Evolutionary conservation across 2,113 vertebrate genomes (phyloP).

Genomic region (Donacobius atricapilla): DNA sequence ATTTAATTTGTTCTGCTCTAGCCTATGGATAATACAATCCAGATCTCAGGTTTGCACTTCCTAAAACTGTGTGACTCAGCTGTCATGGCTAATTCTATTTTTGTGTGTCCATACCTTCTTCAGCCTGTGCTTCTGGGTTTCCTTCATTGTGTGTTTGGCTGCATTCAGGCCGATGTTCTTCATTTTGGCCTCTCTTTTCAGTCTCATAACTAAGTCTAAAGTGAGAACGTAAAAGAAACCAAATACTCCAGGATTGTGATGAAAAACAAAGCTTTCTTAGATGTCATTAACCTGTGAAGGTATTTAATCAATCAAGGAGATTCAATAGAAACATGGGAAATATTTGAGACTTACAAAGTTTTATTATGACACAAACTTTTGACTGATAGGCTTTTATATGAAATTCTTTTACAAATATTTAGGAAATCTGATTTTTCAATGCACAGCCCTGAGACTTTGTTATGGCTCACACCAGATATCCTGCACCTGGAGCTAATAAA

Average conservation of each 20-base stretch:
- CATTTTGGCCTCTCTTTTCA: neutral
- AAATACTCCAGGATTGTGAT: neutral
- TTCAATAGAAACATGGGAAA: neutral
- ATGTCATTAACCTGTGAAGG: neutral
- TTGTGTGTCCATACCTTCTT: neutral
- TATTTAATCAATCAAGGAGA: neutral
- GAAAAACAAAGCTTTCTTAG: neutral
- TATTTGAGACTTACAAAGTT: neutral
- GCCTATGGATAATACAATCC: neutral
- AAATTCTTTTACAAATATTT: neutral
- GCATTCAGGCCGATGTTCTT: neutral
- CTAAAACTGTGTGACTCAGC: neutral
- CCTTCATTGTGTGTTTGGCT: neutral
- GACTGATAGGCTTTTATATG: neutral
- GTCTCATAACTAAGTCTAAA: neutral
- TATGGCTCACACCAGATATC: neutral
- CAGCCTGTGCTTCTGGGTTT: neutral
- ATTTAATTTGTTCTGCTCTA: neutral
- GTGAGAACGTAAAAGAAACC: neutral
- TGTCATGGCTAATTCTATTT: neutral
- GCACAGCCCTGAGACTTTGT: neutral
- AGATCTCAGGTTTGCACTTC: neutral
- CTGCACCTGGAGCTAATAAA: neutral
- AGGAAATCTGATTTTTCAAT: neutral
- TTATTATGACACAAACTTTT: neutral